These are phyloP conservation scores for Zaprionus taronus DNA, from an alignment of 1,140 invertebrate species.

Conservation along the genomic window DNA sequence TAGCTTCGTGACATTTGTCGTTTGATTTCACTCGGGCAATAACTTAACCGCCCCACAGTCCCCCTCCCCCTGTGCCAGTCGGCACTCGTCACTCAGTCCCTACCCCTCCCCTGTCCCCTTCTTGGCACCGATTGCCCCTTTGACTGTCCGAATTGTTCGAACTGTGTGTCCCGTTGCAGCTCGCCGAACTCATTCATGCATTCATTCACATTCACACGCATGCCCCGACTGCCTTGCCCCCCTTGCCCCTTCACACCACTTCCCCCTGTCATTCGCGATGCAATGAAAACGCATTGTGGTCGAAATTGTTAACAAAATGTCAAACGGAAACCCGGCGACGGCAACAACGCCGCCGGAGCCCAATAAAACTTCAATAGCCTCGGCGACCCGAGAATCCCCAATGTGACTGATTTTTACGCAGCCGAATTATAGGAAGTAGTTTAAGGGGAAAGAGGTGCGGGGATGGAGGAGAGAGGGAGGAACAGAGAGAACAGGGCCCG, in stretches of 20 bases:
- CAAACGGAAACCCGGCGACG: conserved; percentile 74
- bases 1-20: conserved; percentile 81
- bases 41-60: conserved; percentile 33
- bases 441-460: background rate
- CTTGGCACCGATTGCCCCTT: background rate
- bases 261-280: conserved; percentile 31
- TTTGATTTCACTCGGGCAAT: conserved; percentile 77
- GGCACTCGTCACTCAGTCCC: background rate
- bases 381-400: conserved; percentile 43
- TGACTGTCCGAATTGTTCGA: conserved; percentile 8
- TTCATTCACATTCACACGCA: conserved; percentile 64
- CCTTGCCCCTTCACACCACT: background rate
- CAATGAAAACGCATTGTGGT: conserved; percentile 82
- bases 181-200: conserved; percentile 69
- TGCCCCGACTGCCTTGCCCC: conserved; percentile 11
- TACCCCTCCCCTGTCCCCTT: background rate
- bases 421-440: conserved; percentile 47
- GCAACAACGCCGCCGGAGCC: conserved; percentile 49
- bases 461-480: background rate
- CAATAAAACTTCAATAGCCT: conserved; percentile 78
- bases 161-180: conserved; percentile 33
- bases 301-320: conserved; percentile 83
- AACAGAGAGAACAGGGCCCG: background rate
- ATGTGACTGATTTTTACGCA: conserved; percentile 51
- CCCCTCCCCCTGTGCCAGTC: background rate